These are phyloP conservation scores for Andrena minutula DNA, from an alignment of 2,888 invertebrate species.

Conservation along the genomic window DNA sequence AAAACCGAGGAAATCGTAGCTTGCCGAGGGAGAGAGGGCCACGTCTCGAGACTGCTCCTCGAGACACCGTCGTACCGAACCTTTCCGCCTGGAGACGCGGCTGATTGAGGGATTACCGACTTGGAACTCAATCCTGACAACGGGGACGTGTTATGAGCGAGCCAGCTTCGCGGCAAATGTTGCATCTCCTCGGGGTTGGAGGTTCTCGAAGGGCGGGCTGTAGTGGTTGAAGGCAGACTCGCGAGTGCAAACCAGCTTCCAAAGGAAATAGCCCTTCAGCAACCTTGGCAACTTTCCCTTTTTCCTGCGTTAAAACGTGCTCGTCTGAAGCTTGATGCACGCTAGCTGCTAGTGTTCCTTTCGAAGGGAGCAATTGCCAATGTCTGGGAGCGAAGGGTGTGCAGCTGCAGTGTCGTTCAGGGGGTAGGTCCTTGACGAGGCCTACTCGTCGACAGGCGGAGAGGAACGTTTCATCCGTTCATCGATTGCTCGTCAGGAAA, in stretches of 20 bases:
- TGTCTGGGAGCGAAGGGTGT: not conserved
- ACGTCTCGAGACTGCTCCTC: slow-evolving; percentile 52
- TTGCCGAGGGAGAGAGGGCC: slow-evolving; percentile 12
- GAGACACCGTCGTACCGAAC: slow-evolving; percentile 37
- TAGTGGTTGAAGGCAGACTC: slow-evolving; percentile 31
- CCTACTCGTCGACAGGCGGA: not conserved
- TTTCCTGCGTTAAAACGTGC: slow-evolving; percentile 44
- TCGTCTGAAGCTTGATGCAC: slow-evolving; percentile 23
- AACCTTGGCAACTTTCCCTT: slow-evolving; percentile 32
- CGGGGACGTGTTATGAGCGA: slow-evolving; percentile 17
- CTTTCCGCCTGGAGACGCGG: slow-evolving; percentile 18
- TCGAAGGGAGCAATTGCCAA: slow-evolving; percentile 4
- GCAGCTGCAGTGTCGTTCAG: slow-evolving; percentile 5
- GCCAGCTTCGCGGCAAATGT: slow-evolving; percentile 36
- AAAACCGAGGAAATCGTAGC: slow-evolving; percentile 63
- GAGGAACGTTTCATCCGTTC: not conserved
- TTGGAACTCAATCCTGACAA: slow-evolving; percentile 47
- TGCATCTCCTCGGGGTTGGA: not conserved
- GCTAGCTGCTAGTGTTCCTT: not conserved
- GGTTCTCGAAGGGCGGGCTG: not conserved
- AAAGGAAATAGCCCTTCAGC: slow-evolving; percentile 45
- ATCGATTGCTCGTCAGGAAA: slow-evolving; percentile 8
- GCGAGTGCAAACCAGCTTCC: not conserved
- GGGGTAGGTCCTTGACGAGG: slow-evolving; percentile 2
- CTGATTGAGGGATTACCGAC: slow-evolving; percentile 48